phyloP scores from a whole-genome alignment of 1,140 invertebrate species.

The Heliothis virescens region DNA sequence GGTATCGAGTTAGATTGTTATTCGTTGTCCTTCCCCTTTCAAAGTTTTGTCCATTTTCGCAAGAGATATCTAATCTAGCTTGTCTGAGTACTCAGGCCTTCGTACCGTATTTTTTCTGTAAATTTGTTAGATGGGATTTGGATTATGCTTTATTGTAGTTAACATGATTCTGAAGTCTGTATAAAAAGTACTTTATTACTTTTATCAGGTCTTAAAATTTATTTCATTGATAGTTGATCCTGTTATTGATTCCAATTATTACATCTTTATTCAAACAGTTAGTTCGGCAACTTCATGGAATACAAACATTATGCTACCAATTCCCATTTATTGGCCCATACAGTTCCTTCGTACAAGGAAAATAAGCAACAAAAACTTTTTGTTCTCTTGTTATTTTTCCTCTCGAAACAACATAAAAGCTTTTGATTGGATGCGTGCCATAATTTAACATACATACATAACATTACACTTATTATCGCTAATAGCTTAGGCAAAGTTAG shows the following conservation, averaged over 20 bases:
- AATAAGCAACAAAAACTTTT: constrained; percentile 7
- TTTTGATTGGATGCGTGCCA: constrained; percentile 22
- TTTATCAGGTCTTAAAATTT: no score
- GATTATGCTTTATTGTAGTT: no score
- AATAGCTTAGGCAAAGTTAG: constrained; percentile 25
- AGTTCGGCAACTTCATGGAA: constrained; percentile 20
- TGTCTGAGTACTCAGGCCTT: no score
- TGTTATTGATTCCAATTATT: no score
- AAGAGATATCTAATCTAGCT: no score
- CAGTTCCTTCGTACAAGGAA: constrained; percentile 24
- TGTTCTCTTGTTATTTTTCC: constrained; percentile 4
- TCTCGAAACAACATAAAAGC: constrained; percentile 23
- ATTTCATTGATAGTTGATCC: no score
- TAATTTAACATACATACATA: constrained; percentile 21
- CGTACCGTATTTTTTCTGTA: no score
- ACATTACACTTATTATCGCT: constrained; percentile 14
- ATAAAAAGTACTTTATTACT: no score
- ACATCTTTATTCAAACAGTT: background rate
- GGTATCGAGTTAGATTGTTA: background rate
- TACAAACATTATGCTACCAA: background rate
- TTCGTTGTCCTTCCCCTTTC: background rate
- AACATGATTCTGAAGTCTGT: no score
- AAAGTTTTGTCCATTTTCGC: background rate
- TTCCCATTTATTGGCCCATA: constrained; percentile 4
- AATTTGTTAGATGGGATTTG: no score